Conservation (phyloP, 2,113 vertebrate species). For the Chaenogobius annularis region DNA sequence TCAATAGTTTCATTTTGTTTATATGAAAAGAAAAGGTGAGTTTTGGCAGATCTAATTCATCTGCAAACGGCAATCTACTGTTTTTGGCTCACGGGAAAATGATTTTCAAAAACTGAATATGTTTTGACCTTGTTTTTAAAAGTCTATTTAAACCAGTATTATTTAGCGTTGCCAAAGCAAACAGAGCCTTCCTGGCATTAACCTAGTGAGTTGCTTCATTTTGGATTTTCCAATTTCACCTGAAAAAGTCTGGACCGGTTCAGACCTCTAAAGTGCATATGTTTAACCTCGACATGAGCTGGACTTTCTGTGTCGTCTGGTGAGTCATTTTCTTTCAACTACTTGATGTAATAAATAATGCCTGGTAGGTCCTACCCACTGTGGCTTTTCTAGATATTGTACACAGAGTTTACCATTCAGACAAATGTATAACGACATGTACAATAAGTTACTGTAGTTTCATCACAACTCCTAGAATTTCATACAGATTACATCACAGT, state of each 20-base stretch:
- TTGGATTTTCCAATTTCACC: slow-evolving; percentile 41
- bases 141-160: neutral
- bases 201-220: slow-evolving; percentile 46
- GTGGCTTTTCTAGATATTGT: no score
- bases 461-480: neutral
- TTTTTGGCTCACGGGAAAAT: no score
- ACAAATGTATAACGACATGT: neutral
- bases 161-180: slow-evolving; percentile 67
- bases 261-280: neutral
- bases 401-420: no score
- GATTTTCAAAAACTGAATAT: neutral
- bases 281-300: slow-evolving; percentile 28
- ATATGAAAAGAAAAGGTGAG: no score
- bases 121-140: neutral
- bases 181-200: slow-evolving; percentile 63
- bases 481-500: slow-evolving; percentile 25
- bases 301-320: slow-evolving; percentile 38
- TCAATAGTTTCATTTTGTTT: no score
- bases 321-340: slow-evolving; percentile 39
- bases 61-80: no score
- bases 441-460: no score
- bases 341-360: no score
- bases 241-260: slow-evolving; percentile 37
- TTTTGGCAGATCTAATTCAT: no score
- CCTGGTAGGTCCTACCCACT: no score